A percentile compares a stretch with the other conserved stretches of the same genome.
These are phyloP conservation scores for Trissolcus brochymenae DNA, from an alignment of 2,888 invertebrate species.

Conservation along the genomic window DNA sequence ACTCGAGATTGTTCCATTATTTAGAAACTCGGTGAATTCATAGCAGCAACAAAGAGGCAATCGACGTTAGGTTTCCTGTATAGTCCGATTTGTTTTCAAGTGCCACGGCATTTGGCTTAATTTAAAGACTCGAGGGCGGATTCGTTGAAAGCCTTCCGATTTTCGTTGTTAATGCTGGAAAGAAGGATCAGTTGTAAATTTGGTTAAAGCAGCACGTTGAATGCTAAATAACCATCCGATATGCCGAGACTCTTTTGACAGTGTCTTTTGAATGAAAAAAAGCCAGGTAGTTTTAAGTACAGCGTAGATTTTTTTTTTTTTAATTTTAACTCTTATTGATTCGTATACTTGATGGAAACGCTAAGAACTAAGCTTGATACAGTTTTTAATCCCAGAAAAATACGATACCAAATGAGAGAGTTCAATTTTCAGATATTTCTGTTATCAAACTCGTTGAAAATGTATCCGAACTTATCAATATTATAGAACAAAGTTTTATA, in stretches of 20 bases:
- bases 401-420: too few species aligned
- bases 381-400: too few species aligned
- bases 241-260: conserved; percentile 2
- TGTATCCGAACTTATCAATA: too few species aligned
- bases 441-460: too few species aligned
- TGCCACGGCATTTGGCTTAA: conserved; percentile 63
- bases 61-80: conserved; percentile 55
- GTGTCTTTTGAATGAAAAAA: neutral
- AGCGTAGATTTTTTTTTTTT: neutral
- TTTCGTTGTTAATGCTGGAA: conserved; percentile 55
- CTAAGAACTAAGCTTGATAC: too few species aligned
- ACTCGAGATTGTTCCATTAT: conserved; percentile 40
- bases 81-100: conserved; percentile 64
- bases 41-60: conserved; percentile 61
- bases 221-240: conserved; percentile 9
- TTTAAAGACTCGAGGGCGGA: conserved; percentile 64
- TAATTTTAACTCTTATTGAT: conserved; percentile 3
- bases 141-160: conserved; percentile 60
- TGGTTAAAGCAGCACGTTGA: conserved; percentile 9
- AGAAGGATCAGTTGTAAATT: conserved; percentile 20
- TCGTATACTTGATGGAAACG: neutral
- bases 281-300: neutral
- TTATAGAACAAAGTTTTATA: too few species aligned
- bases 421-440: too few species aligned
- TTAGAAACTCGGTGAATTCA: conserved; percentile 42